Evolutionary conservation across 92 coral and sea anemone species (phyloP), one percentile per base, ranked within the genome.

Genomic region (Paragorgia papillata): DNA sequence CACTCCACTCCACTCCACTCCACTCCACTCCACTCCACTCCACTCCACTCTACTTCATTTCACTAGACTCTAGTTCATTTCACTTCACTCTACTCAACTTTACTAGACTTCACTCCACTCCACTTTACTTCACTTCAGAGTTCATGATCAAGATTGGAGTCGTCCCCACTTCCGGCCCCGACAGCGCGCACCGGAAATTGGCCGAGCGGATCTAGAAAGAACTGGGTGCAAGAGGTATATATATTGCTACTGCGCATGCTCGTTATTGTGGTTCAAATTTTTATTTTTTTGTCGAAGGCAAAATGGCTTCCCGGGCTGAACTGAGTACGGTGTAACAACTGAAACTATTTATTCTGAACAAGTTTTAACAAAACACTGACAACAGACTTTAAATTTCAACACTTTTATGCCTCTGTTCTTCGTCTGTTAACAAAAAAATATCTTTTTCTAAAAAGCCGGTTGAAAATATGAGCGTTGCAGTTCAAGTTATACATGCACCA

Each of bases 281-380:
- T 57, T 44, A 68, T 30, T 30, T 32, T 27, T 39, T 35, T 46
- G 15, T 29, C 46, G 21, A 54, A 48, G 58, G 13, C 59, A 68
- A 68, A 68, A 68, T 68, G 75, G 60, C 75, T 68, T 43, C 75
- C 58, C 71, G 71, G 75, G 58, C 9, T 10, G 33, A 44, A 14
- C 31, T 68, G 58, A 49, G 37, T 26, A 21, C 44, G 20, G 40
- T 30, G 27, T n/a, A 26, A 34, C 19, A 48, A 27, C 75, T 25
- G 17, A 25, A 62, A 49, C 59, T 27, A 25, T 13, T 26, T 27
- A 68, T 68, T 44, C 58, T 48, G 35, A 28, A 68, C 75, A 46
- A 46, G 54, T 10, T 41, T 29, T 17, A 25, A 17, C 75, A 25
- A 35, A 68, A 44, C 75, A 17, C 54, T 59, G 50, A 33, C 58